Evolutionary conservation across 2,113 vertebrate species (phyloP).

Genomic region (Scartelaos histophorus): DNA sequence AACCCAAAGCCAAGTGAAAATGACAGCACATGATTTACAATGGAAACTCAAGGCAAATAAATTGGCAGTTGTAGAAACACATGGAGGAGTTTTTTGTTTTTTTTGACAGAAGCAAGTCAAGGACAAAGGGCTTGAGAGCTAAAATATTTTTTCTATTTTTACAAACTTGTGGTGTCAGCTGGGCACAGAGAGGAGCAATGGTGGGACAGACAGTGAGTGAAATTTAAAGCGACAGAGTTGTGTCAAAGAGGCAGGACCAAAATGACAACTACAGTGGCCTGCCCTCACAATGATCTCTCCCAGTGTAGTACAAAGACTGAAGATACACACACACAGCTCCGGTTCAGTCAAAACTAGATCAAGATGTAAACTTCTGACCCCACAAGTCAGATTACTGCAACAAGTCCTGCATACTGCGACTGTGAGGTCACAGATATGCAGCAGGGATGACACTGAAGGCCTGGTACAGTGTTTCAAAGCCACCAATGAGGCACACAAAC

Average conservation of each 20-base stretch:
- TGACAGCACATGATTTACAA: background rate
- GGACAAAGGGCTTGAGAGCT: slow-evolving; percentile 28
- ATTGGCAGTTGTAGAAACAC: background rate
- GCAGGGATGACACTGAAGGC: slow-evolving; percentile 5
- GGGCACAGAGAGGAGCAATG: slow-evolving; percentile 42
- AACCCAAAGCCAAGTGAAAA: background rate
- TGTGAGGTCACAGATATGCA: slow-evolving; percentile 31
- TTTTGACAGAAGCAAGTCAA: slow-evolving; percentile 55
- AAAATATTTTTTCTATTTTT: slow-evolving; percentile 67
- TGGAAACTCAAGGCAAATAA: background rate
- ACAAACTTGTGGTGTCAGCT: slow-evolving; percentile 58
- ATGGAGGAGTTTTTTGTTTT: background rate
- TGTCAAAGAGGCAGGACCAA: slow-evolving; percentile 65
- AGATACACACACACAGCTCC: slow-evolving; percentile 26
- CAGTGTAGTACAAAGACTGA: slow-evolving; percentile 44
- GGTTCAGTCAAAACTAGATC: slow-evolving; percentile 55
- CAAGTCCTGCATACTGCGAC: slow-evolving; percentile 33
- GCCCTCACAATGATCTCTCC: slow-evolving; percentile 43
- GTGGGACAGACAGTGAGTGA: slow-evolving; percentile 31
- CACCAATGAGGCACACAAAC: background rate
- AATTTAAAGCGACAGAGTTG: slow-evolving; percentile 74
- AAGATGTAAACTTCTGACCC: slow-evolving; percentile 68
- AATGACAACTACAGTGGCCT: slow-evolving; percentile 49
- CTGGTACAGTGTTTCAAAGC: background rate
- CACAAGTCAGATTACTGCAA: slow-evolving; percentile 50